A percentile compares a stretch with the other conserved stretches of the same genome.
These are phyloP conservation scores for Otolemur garnettii DNA, from an alignment of 2,113 vertebrate genomes.

Conservation along the genomic window DNA sequence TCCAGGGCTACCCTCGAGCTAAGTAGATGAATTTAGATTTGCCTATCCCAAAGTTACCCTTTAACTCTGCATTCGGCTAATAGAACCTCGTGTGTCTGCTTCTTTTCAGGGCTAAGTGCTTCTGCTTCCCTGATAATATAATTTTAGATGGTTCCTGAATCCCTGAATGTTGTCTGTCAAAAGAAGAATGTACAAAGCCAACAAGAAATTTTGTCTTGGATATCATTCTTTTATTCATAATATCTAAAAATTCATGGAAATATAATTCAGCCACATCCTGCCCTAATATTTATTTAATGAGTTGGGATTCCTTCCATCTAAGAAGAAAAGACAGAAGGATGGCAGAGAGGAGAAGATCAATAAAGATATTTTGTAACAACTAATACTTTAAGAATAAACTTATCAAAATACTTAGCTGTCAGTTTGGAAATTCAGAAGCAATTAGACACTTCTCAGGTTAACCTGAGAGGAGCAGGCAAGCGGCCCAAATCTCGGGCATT, in stretches of 20 bases:
- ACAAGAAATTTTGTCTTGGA: neutral
- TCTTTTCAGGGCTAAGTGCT: neutral
- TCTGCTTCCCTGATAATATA: neutral
- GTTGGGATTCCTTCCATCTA: neutral
- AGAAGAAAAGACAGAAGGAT: neutral
- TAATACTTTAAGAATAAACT: conserved; percentile 18
- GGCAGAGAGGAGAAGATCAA: neutral
- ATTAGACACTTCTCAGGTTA: neutral
- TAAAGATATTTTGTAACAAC: neutral
- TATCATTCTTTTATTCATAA: neutral
- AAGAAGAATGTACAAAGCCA: neutral
- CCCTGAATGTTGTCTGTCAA: neutral
- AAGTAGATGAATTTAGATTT: neutral
- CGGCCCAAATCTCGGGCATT: neutral
- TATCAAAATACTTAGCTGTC: neutral
- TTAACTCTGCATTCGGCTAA: neutral
- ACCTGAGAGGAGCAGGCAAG: neutral
- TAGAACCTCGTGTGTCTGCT: neutral
- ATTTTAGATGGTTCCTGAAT: neutral
- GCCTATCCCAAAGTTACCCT: neutral
- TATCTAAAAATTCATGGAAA: conserved; percentile 9
- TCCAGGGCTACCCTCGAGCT: neutral
- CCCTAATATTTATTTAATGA: conserved; percentile 25
- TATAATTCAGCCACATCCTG: neutral
- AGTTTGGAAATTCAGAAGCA: conserved; percentile 44